These are phyloP conservation scores for Styela clava DNA, from an alignment of 23 tunicate species.

Conservation along the genomic window DNA sequence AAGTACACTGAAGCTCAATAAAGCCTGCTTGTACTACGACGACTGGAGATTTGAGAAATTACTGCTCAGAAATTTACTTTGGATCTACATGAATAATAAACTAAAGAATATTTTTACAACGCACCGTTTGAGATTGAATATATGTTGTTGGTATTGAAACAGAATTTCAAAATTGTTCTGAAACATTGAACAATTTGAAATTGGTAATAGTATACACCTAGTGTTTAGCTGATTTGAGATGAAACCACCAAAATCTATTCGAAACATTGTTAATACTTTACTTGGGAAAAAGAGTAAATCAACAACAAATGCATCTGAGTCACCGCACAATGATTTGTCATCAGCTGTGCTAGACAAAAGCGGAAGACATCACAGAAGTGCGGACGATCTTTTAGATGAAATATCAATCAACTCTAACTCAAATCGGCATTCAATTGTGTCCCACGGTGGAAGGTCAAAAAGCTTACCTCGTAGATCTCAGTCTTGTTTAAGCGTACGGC, in stretches of 20 bases:
- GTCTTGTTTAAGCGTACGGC: background rate
- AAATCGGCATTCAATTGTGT: background rate
- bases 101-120: too few species aligned
- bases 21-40: background rate
- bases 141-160: too few species aligned
- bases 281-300: constrained; percentile 18
- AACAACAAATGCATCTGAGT: background rate
- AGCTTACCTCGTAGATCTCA: constrained; percentile 16
- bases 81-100: too few species aligned
- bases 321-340: too few species aligned
- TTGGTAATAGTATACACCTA: background rate
- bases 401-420: background rate
- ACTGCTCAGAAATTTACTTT: too few species aligned
- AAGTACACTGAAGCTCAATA: background rate
- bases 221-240: background rate
- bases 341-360: background rate
- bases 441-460: background rate
- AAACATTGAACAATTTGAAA: background rate
- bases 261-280: constrained; percentile 21
- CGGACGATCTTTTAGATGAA: constrained; percentile 13
- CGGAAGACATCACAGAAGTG: constrained; percentile 23
- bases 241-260: constrained; percentile 25
- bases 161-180: background rate
- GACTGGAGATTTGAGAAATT: too few species aligned
- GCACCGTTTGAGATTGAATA: too few species aligned